Conservation (phyloP, 2,113 vertebrate species). For the Motacilla tschutschensis region DNA sequence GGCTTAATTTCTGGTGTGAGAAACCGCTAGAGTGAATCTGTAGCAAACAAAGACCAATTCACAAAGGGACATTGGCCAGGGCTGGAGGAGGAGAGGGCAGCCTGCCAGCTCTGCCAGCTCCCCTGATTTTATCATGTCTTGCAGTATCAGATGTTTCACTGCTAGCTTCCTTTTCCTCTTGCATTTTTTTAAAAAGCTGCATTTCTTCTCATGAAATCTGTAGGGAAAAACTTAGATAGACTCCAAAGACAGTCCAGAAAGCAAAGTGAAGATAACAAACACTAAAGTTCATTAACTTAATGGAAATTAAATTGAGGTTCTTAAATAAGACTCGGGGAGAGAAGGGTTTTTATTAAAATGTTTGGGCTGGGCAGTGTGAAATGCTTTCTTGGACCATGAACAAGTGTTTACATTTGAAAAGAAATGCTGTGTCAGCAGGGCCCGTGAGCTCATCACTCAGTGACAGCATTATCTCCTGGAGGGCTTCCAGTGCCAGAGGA, state of each 20-base stretch:
- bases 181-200: not conserved
- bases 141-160: slow-evolving; percentile 14
- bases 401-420: slow-evolving; percentile 26
- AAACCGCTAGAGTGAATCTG: slow-evolving; percentile 36
- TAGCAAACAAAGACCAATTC: slow-evolving; percentile 53
- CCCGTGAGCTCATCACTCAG: not conserved
- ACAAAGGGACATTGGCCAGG: not conserved
- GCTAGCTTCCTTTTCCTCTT: not conserved
- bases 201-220: not conserved
- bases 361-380: slow-evolving; percentile 13
- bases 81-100: slow-evolving; percentile 29
- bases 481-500: not conserved
- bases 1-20: slow-evolving; percentile 55
- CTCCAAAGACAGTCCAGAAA: not conserved
- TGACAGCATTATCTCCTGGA: slow-evolving; percentile 1
- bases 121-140: slow-evolving; percentile 11
- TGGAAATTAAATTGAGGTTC: not conserved
- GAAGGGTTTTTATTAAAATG: not conserved
- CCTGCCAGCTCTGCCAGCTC: slow-evolving; percentile 33
- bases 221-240: not conserved
- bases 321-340: not conserved
- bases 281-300: not conserved
- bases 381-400: not conserved
- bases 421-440: slow-evolving; percentile 21
- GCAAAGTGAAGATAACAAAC: not conserved